A percentile compares a stretch with the other conserved stretches of the same genome.
Evolutionary conservation across 2,888 invertebrate genomes (phyloP).

Genomic region (Tiliacea aurago): DNA sequence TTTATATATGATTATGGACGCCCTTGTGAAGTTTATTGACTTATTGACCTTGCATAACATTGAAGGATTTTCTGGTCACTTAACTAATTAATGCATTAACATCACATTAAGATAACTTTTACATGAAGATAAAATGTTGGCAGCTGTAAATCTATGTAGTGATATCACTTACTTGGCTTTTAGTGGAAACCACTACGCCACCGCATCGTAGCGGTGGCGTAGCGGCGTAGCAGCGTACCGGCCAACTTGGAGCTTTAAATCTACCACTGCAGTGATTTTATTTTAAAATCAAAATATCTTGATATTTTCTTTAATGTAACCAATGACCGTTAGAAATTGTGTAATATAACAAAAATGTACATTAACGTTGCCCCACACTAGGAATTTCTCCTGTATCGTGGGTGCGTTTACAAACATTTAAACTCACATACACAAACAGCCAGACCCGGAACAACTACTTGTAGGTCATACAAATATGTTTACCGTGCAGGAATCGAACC

Average conservation of each 20-base stretch:
- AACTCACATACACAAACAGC: too few species aligned
- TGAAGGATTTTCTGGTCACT: conserved; percentile 30
- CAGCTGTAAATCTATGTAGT: conserved; percentile 16
- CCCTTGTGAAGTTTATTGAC: conserved; percentile 29
- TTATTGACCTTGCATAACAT: conserved; percentile 44
- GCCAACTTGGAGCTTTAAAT: conserved; percentile 4
- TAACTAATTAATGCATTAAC: conserved; percentile 26
- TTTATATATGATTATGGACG: conserved; percentile 10
- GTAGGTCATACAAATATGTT: too few species aligned
- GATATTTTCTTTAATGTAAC: neutral
- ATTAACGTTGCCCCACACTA: too few species aligned
- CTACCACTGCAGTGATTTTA: neutral
- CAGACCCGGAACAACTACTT: too few species aligned
- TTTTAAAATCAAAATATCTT: neutral
- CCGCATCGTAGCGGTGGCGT: conserved; percentile 20
- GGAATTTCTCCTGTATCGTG: too few species aligned
- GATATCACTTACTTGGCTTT: conserved; percentile 39
- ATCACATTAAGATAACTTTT: conserved; percentile 39
- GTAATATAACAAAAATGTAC: neutral
- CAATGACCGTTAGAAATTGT: neutral
- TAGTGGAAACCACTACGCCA: conserved; percentile 33
- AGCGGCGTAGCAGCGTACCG: conserved; percentile 15
- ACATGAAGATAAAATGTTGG: conserved; percentile 33
- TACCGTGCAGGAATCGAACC: too few species aligned
- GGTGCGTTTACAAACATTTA: too few species aligned